These are phyloP conservation scores for Pyrocephalus nanus DNA, from an alignment of 2,797 vertebrate species.

Conservation along the genomic window DNA sequence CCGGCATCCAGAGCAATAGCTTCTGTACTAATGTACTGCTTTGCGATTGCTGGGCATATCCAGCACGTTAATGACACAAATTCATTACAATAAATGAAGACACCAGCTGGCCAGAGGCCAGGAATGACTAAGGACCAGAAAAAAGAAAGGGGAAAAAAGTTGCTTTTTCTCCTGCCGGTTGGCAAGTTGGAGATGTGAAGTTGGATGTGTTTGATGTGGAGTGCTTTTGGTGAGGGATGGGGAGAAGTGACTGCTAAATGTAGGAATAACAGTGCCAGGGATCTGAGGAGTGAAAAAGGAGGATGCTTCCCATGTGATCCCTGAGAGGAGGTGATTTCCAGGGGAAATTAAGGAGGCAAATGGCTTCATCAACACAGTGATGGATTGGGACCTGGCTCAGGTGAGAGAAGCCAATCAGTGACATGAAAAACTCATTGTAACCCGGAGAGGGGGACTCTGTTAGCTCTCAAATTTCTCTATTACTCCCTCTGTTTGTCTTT, in stretches of 20 bases:
- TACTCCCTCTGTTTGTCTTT: not conserved
- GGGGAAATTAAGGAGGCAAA: not conserved
- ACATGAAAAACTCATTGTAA: not conserved
- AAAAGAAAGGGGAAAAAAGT: not conserved
- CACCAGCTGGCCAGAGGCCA: constrained; percentile 27
- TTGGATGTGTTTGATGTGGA: not conserved
- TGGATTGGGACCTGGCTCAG: not conserved
- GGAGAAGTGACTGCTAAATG: not conserved
- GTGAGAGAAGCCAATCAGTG: not conserved
- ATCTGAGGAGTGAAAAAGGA: not conserved
- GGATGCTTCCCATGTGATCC: not conserved
- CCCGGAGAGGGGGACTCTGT: not conserved
- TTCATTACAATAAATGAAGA: constrained; percentile 74
- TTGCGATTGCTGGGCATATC: constrained; percentile 70
- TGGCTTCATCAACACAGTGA: not conserved
- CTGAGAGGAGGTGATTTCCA: not conserved
- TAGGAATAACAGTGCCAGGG: not conserved
- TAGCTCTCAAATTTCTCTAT: accelerated
- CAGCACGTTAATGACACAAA: constrained; percentile 72
- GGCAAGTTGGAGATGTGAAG: not conserved
- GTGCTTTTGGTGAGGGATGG: not conserved
- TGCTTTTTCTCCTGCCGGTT: not conserved
- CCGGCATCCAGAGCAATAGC: constrained; percentile 58
- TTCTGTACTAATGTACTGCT: constrained; percentile 70
- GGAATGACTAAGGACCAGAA: not conserved